Percentiles rank a stretch among this genome's conserved stretches.
Conservation (phyloP, 2,797 vertebrate species). For the Tenualosa thibaudeaui region DNA sequence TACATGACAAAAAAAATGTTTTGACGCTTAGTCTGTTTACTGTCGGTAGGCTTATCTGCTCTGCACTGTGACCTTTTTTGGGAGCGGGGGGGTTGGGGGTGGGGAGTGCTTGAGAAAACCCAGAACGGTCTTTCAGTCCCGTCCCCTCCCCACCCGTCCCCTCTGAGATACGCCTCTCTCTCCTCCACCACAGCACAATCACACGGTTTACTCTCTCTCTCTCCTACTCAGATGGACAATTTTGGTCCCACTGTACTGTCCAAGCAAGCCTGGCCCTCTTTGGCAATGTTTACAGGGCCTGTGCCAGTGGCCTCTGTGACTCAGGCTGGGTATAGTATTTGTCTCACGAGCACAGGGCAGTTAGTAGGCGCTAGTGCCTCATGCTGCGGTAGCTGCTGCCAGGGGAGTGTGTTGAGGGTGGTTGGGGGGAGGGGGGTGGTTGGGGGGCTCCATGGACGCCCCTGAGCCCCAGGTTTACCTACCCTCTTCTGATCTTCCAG, state of each 20-base stretch:
- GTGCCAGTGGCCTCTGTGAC: not conserved
- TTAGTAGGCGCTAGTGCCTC: not conserved
- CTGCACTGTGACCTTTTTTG: not conserved
- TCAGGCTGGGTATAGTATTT: not conserved
- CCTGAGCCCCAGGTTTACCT: constrained; percentile 70
- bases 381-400: not conserved
- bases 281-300: not conserved
- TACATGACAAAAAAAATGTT: not conserved
- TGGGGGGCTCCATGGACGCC: constrained; percentile 9
- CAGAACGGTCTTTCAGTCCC: not conserved
- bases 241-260: not conserved
- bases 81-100: not conserved
- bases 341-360: not conserved
- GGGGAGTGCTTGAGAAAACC: not conserved
- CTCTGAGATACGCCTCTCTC: not conserved
- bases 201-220: not conserved
- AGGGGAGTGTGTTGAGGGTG: not conserved
- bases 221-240: not conserved
- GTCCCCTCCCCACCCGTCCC: no score
- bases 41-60: not conserved
- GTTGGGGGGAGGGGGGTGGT: not conserved
- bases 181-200: not conserved
- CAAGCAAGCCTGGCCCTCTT: not conserved
- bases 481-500: constrained; percentile 98
- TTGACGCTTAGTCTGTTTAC: constrained; percentile 1